Base-by-base conservation (phyloP, 2,113 vertebrate genomes). In the Apodemus speciosus region DNA sequence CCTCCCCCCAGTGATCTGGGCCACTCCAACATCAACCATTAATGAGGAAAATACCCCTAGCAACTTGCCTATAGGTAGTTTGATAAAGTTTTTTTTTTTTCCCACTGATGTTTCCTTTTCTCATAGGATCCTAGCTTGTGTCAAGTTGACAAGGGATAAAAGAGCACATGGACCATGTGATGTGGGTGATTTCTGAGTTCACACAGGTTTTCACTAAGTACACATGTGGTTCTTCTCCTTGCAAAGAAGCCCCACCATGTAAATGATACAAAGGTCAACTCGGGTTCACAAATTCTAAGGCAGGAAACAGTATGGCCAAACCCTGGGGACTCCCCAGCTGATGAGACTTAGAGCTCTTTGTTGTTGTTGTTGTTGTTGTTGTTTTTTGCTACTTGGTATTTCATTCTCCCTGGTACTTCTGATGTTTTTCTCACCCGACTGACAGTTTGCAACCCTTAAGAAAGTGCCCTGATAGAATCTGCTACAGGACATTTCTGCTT, bases 281-380 rank as follows among this genome's bases (percentile, higher is more conserved):
- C 0, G 20, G 4, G 71, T 71, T 68, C 40, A 68, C 60, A 76
- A 38, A 94, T 71, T 20, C 62, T 71, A 64, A 66, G 80, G 58
- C 89, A 94, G 93, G 94, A 96, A 95, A 79, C 27, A 38, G 4
- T 3, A 64, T 58, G 91, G 93, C 58, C 60, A 83, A 83, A n/a
- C 25, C 49, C 43, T 8, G 85, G 79, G 75, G 88, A 46, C 91
- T 95, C 76, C 51, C 62, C 8, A 53, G 86, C 80, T 85, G 71
- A 53, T 0, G 0, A 85, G 75, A 89, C 90, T 27, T 40, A 32
- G 56, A 64, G 3, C 25, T 75, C 38, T 53, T 49, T 11, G 7
- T 40, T 21, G 7, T 25, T 51, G n/a, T 60, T 56, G 51, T 53
- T 14, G 51, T 53, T 56, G 51, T 53, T 53, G 49, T 49, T 49